These are phyloP conservation scores for Icerya purchasi DNA, from an alignment of 2,888 invertebrate species.

Conservation along the genomic window DNA sequence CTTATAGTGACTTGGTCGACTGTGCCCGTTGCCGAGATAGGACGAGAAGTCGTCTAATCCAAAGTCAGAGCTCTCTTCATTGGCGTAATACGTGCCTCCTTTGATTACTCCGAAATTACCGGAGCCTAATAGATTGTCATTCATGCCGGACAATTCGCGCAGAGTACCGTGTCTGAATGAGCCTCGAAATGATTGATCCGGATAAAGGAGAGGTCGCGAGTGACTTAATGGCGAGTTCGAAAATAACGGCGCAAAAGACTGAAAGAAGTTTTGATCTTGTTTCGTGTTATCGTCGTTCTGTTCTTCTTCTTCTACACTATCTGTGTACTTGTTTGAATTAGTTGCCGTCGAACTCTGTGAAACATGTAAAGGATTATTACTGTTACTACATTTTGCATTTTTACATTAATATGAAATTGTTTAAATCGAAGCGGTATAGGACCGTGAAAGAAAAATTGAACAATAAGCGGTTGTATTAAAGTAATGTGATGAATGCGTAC, in stretches of 20 bases:
- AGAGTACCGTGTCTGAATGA: slow-evolving; percentile 28
- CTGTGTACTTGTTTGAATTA: neutral
- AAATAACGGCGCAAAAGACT: slow-evolving; percentile 48
- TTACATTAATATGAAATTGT: too few relatives aligned
- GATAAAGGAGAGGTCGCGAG: slow-evolving; percentile 34
- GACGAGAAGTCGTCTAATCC: slow-evolving; percentile 1
- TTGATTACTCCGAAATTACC: slow-evolving; percentile 70
- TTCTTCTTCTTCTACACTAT: neutral
- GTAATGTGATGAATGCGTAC: too few relatives aligned
- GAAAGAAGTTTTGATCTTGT: slow-evolving; percentile 36
- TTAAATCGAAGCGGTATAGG: too few relatives aligned
- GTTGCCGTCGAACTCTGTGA: too few relatives aligned
- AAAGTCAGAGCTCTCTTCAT: slow-evolving; percentile 22
- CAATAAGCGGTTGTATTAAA: too few relatives aligned
- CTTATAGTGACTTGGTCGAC: slow-evolving; percentile 30
- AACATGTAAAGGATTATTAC: too few relatives aligned
- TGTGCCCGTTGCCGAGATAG: slow-evolving; percentile 42
- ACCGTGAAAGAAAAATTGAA: too few relatives aligned
- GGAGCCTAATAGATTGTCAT: slow-evolving; percentile 41
- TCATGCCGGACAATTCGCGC: slow-evolving; percentile 14
- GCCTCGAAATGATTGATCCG: slow-evolving; percentile 37
- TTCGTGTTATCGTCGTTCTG: slow-evolving; percentile 9
- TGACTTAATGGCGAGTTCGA: slow-evolving; percentile 39
- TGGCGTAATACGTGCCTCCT: slow-evolving; percentile 61
- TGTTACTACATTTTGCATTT: too few relatives aligned